Conservation (phyloP, 2,797 vertebrate genomes). For the Graptemys geographica region DNA sequence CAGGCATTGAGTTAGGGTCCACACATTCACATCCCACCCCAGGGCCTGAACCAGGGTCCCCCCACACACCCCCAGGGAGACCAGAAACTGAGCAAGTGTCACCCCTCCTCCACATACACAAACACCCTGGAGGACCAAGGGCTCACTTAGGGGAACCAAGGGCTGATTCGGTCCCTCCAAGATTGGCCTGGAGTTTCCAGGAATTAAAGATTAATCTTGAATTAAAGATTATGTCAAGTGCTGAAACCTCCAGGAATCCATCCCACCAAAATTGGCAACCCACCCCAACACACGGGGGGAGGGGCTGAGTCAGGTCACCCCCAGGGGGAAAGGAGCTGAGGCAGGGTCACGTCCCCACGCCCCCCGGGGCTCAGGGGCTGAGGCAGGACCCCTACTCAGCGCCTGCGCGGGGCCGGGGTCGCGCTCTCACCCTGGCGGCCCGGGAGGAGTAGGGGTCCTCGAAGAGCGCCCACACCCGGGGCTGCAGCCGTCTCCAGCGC, state of each 20-base stretch:
- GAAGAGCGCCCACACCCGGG: constrained; percentile 96
- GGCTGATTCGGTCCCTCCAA: too few relatives aligned
- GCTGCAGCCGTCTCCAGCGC: constrained; percentile 94
- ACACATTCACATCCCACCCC: background rate
- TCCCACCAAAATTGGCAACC: too few relatives aligned
- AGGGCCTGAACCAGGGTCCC: too few relatives aligned
- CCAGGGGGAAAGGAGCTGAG: too few relatives aligned
- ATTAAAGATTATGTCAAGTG: too few relatives aligned
- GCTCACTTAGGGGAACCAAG: background rate
- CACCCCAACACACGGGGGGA: background rate
- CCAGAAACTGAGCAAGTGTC: background rate
- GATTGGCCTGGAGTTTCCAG: too few relatives aligned
- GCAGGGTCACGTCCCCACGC: too few relatives aligned
- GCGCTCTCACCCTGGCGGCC: constrained; percentile 94
- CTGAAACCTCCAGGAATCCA: too few relatives aligned
- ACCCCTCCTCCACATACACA: background rate
- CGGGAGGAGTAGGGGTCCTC: constrained; percentile 99
- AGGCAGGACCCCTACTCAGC: too few relatives aligned
- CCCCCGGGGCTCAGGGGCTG: too few relatives aligned
- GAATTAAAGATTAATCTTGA: too few relatives aligned
- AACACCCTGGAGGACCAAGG: background rate
- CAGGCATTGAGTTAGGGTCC: background rate
- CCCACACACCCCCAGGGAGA: background rate
- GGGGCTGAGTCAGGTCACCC: background rate
- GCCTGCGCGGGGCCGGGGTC: too few relatives aligned